Evolutionary conservation across 2,113 vertebrate genomes (phyloP), one percentile per base, ranked within the genome.

Genomic region (Aplodontia rufa): DNA sequence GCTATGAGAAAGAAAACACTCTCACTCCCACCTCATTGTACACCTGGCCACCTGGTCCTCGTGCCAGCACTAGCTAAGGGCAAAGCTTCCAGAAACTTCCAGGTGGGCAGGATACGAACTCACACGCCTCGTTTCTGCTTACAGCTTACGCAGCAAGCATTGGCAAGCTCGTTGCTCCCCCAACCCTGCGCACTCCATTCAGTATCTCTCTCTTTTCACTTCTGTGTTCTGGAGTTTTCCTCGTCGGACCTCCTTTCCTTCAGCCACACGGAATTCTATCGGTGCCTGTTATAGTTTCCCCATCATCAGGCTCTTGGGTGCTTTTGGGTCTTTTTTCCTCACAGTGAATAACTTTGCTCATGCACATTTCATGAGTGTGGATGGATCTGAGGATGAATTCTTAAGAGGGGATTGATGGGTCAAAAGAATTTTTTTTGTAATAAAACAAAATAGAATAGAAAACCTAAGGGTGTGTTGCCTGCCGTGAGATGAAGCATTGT

Each of bases 181-280:
- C 64, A 30, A 16, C 22, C 42, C 9, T 12, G 24, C 17, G 47
- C 1, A 0, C 5, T n/a, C 2, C 10, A 0, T 66, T 47, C n/a
- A 7, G 4, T 26, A 30, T 45, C 45, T 82, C n/a, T n/a, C n/a
- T n/a, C n/a, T n/a, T n/a, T n/a, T n/a, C n/a, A n/a, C n/a, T n/a
- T n/a, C n/a, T n/a, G n/a, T n/a, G n/a, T n/a, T n/a, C n/a, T 75
- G n/a, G 69, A 51, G 12, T 69, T 72, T 69, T 66, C 42, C 79
- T 8, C 2, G 0, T 13, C 17, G 11, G 4, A 22, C 7, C 32
- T 62, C 10, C 19, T 28, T 91, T 74, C 68, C 30, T 49, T 32
- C 16, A n/a, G 28, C 66, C 53, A 16, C 9, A 4, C 60, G 53
- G 45, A 22, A 79, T 22, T 83, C 62, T 24, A 8, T 26, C 0